phyloP scores from a whole-genome alignment of 2,797 vertebrate species.

The Sebastes melanostomus region DNA sequence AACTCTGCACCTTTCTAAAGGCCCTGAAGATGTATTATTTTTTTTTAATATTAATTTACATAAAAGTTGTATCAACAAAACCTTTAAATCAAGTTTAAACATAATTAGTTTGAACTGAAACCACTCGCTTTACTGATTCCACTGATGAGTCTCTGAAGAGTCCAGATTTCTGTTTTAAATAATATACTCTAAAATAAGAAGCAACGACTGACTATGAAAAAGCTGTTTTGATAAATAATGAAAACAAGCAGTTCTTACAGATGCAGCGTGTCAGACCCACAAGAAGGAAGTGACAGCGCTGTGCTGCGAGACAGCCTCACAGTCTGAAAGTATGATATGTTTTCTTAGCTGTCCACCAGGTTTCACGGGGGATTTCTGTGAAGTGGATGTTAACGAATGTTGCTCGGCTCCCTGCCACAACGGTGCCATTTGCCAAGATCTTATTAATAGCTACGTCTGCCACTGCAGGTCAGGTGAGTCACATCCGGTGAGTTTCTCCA shows the following conservation, averaged over 20 bases:
- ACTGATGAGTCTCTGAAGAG: neutral
- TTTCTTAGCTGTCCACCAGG: slow-evolving; percentile 86
- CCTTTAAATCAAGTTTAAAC: neutral
- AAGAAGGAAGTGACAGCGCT: slow-evolving; percentile 38
- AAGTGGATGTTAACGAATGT: slow-evolving; percentile 89
- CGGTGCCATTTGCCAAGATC: slow-evolving; percentile 85
- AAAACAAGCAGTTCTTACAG: slow-evolving; percentile 28
- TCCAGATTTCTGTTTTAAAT: neutral
- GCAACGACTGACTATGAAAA: neutral
- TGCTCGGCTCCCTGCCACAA: slow-evolving; percentile 87
- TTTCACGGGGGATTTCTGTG: slow-evolving; percentile 88
- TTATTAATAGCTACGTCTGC: slow-evolving; percentile 86
- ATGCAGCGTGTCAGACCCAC: slow-evolving; percentile 21
- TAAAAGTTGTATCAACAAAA: too few relatives aligned
- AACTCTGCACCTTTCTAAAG: too few relatives aligned
- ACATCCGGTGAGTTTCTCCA: slow-evolving; percentile 53
- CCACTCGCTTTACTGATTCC: neutral
- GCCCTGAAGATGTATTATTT: too few relatives aligned
- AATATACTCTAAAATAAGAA: slow-evolving; percentile 4
- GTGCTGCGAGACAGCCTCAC: slow-evolving; percentile 24
- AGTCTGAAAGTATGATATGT: slow-evolving; percentile 46
- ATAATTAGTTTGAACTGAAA: slow-evolving; percentile 2
- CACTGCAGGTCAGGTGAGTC: slow-evolving; percentile 89
- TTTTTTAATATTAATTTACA: too few relatives aligned
- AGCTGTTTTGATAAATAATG: slow-evolving; percentile 21